A percentile compares a stretch with the other conserved stretches of the same genome.
Evolutionary conservation across 2,797 vertebrate genomes (phyloP).

Genomic region (Hydrolagus colliei): DNA sequence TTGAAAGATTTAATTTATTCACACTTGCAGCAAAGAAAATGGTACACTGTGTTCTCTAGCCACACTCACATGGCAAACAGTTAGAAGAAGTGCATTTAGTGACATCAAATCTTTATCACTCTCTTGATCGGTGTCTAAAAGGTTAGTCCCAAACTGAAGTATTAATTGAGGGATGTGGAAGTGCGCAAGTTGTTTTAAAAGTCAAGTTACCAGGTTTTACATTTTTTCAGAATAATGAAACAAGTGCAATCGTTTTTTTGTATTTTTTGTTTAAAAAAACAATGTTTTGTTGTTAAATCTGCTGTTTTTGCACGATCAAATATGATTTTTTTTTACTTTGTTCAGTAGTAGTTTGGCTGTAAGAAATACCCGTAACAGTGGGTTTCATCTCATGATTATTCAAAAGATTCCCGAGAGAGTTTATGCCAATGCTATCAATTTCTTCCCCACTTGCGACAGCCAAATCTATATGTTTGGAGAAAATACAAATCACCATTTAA

Average conservation of each 20-base stretch:
- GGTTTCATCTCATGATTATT: background rate
- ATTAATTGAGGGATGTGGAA: slow-evolving; percentile 6
- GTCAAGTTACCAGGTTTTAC: background rate
- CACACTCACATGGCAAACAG: background rate
- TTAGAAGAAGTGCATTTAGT: slow-evolving; percentile 18
- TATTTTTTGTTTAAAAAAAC: background rate
- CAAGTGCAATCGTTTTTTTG: too few relatives aligned
- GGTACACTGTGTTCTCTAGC: slow-evolving; percentile 16
- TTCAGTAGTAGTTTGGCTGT: background rate
- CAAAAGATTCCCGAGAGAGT: too few relatives aligned
- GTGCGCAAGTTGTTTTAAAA: background rate
- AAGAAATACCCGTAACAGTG: background rate
- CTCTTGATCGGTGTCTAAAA: background rate
- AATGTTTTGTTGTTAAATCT: background rate
- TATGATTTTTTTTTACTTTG: background rate
- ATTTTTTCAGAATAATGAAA: background rate
- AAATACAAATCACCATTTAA: background rate
- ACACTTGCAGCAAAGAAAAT: slow-evolving; percentile 13
- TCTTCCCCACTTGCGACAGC: background rate
- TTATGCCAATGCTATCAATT: background rate
- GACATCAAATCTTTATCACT: slow-evolving; percentile 10
- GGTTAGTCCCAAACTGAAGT: slow-evolving; percentile 10
- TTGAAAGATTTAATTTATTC: slow-evolving; percentile 31
- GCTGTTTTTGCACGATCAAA: background rate
- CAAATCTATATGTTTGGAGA: background rate